Conservation (phyloP, 2,113 vertebrate species). For the Nibea coibor region DNA sequence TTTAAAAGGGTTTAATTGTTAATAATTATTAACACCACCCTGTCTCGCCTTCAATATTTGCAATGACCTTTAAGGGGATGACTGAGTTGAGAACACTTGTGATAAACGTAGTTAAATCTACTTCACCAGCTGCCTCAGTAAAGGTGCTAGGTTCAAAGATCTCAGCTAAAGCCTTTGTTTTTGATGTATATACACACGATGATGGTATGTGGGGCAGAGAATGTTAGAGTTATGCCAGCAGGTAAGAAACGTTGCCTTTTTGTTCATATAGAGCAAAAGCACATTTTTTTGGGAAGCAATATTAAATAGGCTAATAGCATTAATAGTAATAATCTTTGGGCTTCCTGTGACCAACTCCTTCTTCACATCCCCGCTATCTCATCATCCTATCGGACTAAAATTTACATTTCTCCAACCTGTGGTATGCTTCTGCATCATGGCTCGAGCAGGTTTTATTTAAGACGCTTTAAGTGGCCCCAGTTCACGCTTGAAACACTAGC, state of each 20-base stretch:
- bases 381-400: background rate
- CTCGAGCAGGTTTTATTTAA: background rate
- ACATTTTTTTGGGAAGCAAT: background rate
- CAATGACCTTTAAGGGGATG: background rate
- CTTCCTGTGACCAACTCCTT: background rate
- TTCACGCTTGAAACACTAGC: background rate
- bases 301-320: background rate
- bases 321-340: background rate
- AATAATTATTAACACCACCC: background rate
- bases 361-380: background rate
- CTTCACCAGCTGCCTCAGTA: background rate
- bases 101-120: background rate
- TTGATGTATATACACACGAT: background rate
- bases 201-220: background rate
- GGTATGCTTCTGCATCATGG: background rate
- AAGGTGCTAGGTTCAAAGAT: background rate
- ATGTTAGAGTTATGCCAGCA: background rate
- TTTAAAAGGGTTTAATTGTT: background rate
- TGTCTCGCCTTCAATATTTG: background rate
- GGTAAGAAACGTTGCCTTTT: background rate
- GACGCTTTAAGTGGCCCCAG: background rate
- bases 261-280: background rate
- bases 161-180: background rate
- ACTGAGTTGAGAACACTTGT: background rate
- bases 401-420: background rate